These are phyloP conservation scores for Xiphophorus birchmanni DNA, from an alignment of 2,797 vertebrate genomes.

Conservation along the genomic window DNA sequence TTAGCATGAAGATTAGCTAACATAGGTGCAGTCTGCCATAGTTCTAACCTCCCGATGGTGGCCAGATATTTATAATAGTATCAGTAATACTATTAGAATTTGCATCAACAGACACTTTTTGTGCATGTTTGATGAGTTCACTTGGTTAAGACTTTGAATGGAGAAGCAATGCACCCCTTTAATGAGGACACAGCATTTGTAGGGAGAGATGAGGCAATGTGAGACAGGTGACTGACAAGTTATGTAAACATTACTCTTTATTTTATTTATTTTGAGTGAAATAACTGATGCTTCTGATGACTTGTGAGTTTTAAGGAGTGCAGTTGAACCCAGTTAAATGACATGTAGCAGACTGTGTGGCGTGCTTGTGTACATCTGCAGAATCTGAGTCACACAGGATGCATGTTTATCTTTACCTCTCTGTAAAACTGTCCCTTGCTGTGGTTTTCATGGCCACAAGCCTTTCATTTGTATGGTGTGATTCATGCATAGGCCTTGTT, in stretches of 20 bases:
- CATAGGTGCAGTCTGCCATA: background rate
- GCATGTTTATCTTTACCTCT: slow-evolving; percentile 19
- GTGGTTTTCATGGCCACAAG: slow-evolving; percentile 22
- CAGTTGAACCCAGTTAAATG: slow-evolving; percentile 1
- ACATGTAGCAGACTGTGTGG: background rate
- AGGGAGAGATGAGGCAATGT: background rate
- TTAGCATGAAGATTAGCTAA: background rate
- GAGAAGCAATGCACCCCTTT: background rate
- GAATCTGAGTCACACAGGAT: slow-evolving; percentile 40
- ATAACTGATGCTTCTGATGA: background rate
- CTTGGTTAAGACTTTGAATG: background rate
- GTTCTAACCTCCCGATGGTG: background rate
- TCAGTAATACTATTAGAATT: background rate
- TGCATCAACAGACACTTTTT: background rate
- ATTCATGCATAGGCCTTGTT: slow-evolving; percentile 25
- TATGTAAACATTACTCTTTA: background rate
- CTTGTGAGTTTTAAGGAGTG: slow-evolving; percentile 19
- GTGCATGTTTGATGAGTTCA: too few species aligned
- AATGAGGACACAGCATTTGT: background rate
- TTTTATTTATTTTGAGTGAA: background rate
- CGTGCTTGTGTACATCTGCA: background rate
- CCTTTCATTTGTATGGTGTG: slow-evolving; percentile 38
- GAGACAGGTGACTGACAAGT: background rate
- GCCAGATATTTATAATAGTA: background rate
- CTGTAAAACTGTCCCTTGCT: slow-evolving; percentile 18